phyloP scores from a whole-genome alignment of 2,797 vertebrate species.

The Sylvilagus floridanus region DNA sequence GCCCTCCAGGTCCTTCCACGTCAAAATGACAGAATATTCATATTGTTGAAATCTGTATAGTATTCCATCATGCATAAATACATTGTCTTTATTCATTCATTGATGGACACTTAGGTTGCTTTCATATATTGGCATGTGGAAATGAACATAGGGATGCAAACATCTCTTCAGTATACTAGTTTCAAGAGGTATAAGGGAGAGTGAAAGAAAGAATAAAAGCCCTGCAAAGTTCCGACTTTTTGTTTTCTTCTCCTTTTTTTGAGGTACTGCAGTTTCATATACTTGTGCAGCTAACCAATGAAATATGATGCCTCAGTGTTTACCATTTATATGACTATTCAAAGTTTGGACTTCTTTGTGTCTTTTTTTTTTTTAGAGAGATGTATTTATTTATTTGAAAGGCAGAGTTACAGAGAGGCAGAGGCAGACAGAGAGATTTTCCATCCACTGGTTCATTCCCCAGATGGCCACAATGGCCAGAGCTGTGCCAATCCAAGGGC shows the following conservation, averaged over 20 bases:
- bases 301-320: not conserved
- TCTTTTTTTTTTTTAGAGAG: too few species aligned
- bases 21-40: not conserved
- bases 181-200: not conserved
- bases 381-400: too few species aligned
- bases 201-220: not conserved
- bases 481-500: too few species aligned
- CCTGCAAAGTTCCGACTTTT: not conserved
- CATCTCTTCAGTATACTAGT: not conserved
- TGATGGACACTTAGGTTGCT: not conserved
- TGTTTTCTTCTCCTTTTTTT: slow-evolving; percentile 20
- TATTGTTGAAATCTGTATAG: not conserved
- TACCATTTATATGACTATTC: not conserved
- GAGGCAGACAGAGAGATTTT: too few species aligned
- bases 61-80: not conserved
- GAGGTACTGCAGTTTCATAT: not conserved
- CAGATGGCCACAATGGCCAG: too few species aligned
- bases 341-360: not conserved
- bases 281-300: not conserved
- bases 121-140: not conserved
- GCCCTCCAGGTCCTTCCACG: not conserved
- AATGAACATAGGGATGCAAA: not conserved
- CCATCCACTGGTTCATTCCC: too few species aligned
- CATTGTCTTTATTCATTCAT: not conserved
- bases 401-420: too few species aligned